Evolutionary conservation across 2,888 invertebrate genomes (phyloP).

Genomic region (Morpho achilles): DNA sequence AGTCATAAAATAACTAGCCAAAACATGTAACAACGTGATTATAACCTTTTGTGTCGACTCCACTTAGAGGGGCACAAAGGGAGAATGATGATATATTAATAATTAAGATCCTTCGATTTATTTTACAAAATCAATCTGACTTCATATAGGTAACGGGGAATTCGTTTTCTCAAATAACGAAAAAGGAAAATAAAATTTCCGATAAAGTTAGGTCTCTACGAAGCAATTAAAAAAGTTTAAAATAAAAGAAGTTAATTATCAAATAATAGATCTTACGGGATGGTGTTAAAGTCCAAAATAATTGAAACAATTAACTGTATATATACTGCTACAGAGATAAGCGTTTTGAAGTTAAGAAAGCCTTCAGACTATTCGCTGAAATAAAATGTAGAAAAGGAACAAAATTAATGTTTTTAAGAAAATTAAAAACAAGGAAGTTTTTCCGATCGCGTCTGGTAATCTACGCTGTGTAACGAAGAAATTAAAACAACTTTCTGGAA

Average conservation of each 20-base stretch:
- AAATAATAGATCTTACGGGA: slow-evolving; percentile 50
- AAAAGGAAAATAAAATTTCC: slow-evolving; percentile 40
- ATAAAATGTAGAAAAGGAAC: slow-evolving; percentile 63
- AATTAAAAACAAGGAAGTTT: slow-evolving; percentile 78
- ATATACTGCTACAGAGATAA: slow-evolving; percentile 58
- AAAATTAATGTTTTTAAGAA: slow-evolving; percentile 75
- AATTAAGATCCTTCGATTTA: too few species aligned
- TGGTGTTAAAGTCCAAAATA: slow-evolving; percentile 51
- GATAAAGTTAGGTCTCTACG: slow-evolving; percentile 50
- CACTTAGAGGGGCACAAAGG: too few species aligned
- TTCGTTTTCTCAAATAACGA: slow-evolving; percentile 37
- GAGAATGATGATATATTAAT: too few species aligned
- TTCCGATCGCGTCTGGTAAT: slow-evolving; percentile 72
- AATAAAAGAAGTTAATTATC: slow-evolving; percentile 41
- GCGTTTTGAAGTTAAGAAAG: slow-evolving; percentile 68
- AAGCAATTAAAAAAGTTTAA: slow-evolving; percentile 64
- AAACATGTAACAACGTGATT: too few species aligned
- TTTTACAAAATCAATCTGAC: neutral
- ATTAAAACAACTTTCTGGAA: slow-evolving; percentile 77
- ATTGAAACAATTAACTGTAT: slow-evolving; percentile 39
- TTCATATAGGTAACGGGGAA: slow-evolving; percentile 15
- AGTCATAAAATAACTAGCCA: too few species aligned
- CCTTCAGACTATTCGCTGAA: slow-evolving; percentile 68
- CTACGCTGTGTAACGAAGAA: slow-evolving; percentile 75
- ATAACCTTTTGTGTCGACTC: too few species aligned